Evolutionary conservation across 2,113 vertebrate genomes (phyloP).

Genomic region (Castor canadensis): DNA sequence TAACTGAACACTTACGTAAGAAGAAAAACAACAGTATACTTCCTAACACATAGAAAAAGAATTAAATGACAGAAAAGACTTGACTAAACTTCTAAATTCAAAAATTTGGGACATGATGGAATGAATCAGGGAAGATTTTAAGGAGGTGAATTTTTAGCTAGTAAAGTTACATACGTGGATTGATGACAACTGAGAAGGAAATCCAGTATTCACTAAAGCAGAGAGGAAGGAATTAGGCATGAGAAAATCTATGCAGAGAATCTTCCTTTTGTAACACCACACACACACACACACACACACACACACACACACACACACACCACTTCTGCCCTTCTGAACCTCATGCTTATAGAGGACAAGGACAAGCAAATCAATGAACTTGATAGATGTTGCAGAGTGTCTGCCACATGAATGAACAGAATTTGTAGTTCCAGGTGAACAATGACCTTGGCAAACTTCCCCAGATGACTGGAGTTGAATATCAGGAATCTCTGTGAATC

Average conservation of each 20-base stretch:
- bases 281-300: not conserved
- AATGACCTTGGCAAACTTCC: not conserved
- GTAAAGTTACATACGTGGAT: not conserved
- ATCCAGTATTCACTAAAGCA: not conserved
- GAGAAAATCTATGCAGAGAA: not conserved
- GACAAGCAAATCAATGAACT: not conserved
- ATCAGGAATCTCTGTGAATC: not conserved
- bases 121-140: not conserved
- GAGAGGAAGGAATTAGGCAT: not conserved
- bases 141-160: slow-evolving; percentile 1
- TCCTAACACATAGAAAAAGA: not conserved
- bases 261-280: not conserved
- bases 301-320: not conserved
- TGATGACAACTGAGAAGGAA: not conserved
- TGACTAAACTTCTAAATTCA: not conserved
- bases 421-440: not conserved
- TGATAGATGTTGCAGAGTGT: not conserved
- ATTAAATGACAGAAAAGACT: not conserved
- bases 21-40: not conserved
- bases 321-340: not conserved
- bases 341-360: not conserved
- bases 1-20: not conserved
- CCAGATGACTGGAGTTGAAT: not conserved
- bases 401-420: not conserved
- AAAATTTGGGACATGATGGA: not conserved